Percentiles rank a stretch among this genome's conserved stretches.
These are phyloP conservation scores for Nanger granti DNA, from an alignment of 2,113 vertebrate species.

Conservation along the genomic window DNA sequence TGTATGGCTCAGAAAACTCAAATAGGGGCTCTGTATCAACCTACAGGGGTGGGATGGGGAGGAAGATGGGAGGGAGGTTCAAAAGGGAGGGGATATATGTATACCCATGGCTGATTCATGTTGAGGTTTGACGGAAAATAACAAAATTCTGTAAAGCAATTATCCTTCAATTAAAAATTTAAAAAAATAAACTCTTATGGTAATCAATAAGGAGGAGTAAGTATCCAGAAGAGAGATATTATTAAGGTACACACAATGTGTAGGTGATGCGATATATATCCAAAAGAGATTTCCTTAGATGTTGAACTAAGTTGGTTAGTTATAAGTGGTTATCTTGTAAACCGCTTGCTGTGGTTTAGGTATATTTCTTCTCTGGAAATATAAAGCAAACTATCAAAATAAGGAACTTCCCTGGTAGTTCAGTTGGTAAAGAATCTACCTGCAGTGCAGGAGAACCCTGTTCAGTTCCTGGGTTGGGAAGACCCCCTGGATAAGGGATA, in stretches of 20 bases:
- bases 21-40: background rate
- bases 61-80: background rate
- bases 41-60: background rate
- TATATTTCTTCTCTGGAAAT: background rate
- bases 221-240: background rate
- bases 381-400: background rate
- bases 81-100: background rate
- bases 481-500: background rate
- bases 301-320: background rate
- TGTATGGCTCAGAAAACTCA: background rate
- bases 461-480: background rate
- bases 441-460: background rate
- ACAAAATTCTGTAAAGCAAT: background rate
- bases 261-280: background rate
- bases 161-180: background rate
- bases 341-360: background rate
- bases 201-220: background rate
- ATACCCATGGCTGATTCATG: background rate
- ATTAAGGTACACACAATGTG: background rate
- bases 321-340: background rate
- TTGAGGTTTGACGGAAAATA: background rate
- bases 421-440: background rate
- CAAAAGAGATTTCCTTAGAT: background rate
- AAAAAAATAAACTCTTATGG: background rate
- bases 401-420: background rate